Base-by-base conservation (phyloP, 2,888 invertebrate species). In the Cataglyphis albicans region DNA sequence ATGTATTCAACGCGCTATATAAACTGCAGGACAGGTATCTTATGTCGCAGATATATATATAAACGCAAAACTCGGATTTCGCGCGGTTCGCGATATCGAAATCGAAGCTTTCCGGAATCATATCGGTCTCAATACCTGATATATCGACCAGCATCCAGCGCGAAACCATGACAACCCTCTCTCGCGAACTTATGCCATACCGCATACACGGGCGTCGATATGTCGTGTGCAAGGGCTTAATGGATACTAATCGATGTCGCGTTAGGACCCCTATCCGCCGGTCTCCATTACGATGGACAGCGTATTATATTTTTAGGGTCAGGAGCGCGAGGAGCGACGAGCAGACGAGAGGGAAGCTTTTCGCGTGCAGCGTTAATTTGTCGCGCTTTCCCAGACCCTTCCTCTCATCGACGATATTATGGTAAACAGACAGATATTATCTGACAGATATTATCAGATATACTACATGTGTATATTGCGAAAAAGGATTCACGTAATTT, bases 211-310 rank as follows among this genome's bases (percentile, higher is more conserved):
- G 21, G 61, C 63, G 68, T 67, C 82, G 82, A 80, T 76, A 70
- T 70, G 80, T 82, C 65, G 82, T 18, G 35, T 48, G 82, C 67
- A 41, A 55, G 52, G 70, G 82, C 44, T 76, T 76, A 82, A 80
- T 82, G 80, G 81, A 68, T 82, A 76, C 68, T 68, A 82, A 80
- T 81, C 82, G 82, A 80, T 78, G 82, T 81, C 81, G 82, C 63
- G 78, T 67, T 82, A 67, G 80, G 9, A 75, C 48, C 74, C 74
- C 65, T 38, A 44, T 35, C 15, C 48, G 52, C 7, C n/a, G 72
- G 70, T 32, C 57, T 44, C 67, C 72, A 80, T 80, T 80, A 80
- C 72, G 44, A 61, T 35, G 78, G 44, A 35, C 72, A 72, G 44
- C 78, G 44, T 76, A 76, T 80, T 80, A 72, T 80, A 80, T 80